Base-by-base conservation (phyloP, 2,113 vertebrate genomes). In the crab-eating macaque (Macaca fascicularis) region DNA sequence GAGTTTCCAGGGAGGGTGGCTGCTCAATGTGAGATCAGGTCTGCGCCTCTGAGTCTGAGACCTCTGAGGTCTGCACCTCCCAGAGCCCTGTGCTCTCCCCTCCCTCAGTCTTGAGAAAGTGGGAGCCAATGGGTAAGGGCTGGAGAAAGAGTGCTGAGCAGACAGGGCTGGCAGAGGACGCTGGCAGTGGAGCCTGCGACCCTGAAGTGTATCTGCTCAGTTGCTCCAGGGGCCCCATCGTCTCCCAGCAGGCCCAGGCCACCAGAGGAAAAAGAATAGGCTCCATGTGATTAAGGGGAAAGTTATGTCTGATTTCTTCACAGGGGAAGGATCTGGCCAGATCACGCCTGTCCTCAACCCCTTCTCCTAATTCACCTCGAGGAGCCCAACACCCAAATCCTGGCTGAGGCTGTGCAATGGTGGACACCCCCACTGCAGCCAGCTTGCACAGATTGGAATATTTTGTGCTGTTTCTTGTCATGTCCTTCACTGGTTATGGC, bases 301-400 rank as follows among this genome's bases (percentile, higher is more conserved):
- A 70, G 82, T 76, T 93, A 97, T 75, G 74, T 74, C 88, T 91
- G 78, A 78, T 81, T 94, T 55, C 78, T 81, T 78, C 32, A 35
- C 10, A 3, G 13, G 43, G 82, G 85, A 61, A 40, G 86, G 74
- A 32, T 75, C 81, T 40, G 22, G 93, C 91, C 93, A 95, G 95
- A 93, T 89, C 83, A 69, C 90, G 91, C 91, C 94, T 93, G 96
- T 90, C 95, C 89, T 82, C 45, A 17, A 57, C 20, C 35, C 38
- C 85, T 69, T 50, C 92, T 84, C 52, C 45, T 40, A 45, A 57
- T 6, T 40, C 83, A 82, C 86, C 72, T 69, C 0, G 0, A 94
- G 86, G 94, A 96, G 83, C 84, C 86, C 45, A 43, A 61, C 20
- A 48, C 89, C 78, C 45, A 3, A 50, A 38, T 70, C 48, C 30